Evolutionary conservation across 2,797 vertebrate genomes (phyloP), one percentile per base, ranked within the genome.

Genomic region (Tympanoctomys barrerae): DNA sequence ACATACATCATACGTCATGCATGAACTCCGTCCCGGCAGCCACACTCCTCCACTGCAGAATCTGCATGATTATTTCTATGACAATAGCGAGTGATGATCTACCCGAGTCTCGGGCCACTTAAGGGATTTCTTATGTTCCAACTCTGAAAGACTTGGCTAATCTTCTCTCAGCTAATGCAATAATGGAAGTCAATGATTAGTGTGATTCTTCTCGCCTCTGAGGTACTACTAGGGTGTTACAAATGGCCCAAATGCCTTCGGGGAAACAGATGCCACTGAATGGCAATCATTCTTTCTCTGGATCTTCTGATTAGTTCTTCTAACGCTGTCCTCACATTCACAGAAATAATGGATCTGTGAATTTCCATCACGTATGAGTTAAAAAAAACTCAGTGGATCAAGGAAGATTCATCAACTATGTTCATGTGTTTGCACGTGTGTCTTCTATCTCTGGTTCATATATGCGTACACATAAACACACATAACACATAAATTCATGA

Each of bases 1-100:
- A 98, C 98, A 98, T 99, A 98, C 96, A 98, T 99, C 98, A 98
- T 98, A 97, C 96, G 98, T 98, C 98, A 98, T 96, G 98, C 98
- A 97, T 97, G 98, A 97, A 98, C 98, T 98, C 98, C 95, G 95
- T 98, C 97, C 98, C 95, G 91, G 97, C 93, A 97, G 97, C 98
- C 97, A 97, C 91, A 82, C 97, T 97, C 91, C 96, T 98, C 95
- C 24, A 62, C 98, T 96, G 97, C 97, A 96, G 93, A 98, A 98
- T 98, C 98, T 96, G 71, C 98, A 96, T 98, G 97, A 98, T 98
- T 98, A 98, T 98, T 98, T 98, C 98, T 98, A 97, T 97, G 98
- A 98, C 98, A 98, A 97, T 97, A 97, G 97, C 97, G 75, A 98
- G 97, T 62, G 97, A 98, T 98, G 97, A 98, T 98, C 96, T 87